A percentile compares a stretch with the other conserved stretches of the same genome.
phyloP scores from a whole-genome alignment of 2,888 invertebrate species.

The Rhogogaster chlorosoma region DNA sequence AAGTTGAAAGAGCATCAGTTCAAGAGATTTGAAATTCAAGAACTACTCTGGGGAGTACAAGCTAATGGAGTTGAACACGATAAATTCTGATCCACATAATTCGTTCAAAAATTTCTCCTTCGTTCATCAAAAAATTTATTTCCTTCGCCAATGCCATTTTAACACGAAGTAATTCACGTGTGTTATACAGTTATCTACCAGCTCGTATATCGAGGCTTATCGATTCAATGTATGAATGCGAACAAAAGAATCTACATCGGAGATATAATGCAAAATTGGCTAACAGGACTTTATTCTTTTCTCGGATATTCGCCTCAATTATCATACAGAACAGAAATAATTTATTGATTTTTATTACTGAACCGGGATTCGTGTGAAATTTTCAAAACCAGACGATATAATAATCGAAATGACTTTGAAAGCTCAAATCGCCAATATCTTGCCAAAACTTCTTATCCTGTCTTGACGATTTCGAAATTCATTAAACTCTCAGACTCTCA shows the following conservation, averaged over 20 bases:
- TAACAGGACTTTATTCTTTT: no score
- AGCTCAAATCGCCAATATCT: no score
- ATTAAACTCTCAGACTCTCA: background rate
- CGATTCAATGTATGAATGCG: background rate
- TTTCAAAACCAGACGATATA: no score
- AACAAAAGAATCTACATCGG: background rate
- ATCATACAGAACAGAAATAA: no score
- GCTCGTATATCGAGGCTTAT: background rate
- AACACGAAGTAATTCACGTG: background rate
- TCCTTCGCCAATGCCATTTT: background rate
- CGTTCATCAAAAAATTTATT: background rate
- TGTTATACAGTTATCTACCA: background rate
- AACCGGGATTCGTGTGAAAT: no score
- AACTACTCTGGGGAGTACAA: background rate
- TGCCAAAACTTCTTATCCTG: background rate
- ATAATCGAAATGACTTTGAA: no score
- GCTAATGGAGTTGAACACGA: background rate
- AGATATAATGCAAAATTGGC: background rate
- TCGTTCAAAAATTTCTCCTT: background rate
- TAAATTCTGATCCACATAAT: background rate
- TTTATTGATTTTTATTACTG: no score
- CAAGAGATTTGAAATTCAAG: background rate
- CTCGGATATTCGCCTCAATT: no score
- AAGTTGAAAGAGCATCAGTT: background rate
- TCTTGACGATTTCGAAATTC: background rate